Conservation (phyloP, 1,140 invertebrate species). For the Tetragonula clypearis region DNA sequence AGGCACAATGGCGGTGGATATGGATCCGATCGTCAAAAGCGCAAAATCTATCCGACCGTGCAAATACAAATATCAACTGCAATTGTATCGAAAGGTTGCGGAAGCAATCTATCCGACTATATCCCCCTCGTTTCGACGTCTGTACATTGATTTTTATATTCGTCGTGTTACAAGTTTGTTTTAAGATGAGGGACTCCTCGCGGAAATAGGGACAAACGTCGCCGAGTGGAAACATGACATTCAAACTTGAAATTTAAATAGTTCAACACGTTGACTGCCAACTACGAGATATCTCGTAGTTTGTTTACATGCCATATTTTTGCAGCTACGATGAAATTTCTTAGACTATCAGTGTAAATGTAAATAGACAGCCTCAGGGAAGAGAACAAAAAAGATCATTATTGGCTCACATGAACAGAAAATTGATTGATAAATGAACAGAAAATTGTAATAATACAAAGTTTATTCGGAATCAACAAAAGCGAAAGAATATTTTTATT, state of each 20-base stretch:
- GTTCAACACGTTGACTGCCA: neutral
- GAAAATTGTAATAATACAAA: too few relatives aligned
- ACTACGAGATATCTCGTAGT: too few relatives aligned
- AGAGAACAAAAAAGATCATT: too few relatives aligned
- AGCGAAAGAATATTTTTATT: too few relatives aligned
- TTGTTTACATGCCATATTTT: too few relatives aligned
- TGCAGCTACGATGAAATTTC: too few relatives aligned
- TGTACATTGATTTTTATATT: neutral
- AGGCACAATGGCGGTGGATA: neutral
- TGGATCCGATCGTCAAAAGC: neutral
- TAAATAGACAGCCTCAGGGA: too few relatives aligned
- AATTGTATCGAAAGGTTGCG: conserved; percentile 6
- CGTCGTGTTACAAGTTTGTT: too few relatives aligned
- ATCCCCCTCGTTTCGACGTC: neutral
- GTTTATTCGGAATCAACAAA: too few relatives aligned
- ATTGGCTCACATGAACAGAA: too few relatives aligned
- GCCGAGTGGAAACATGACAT: neutral
- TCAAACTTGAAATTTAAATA: neutral
- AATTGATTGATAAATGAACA: too few relatives aligned
- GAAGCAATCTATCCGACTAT: conserved; percentile 7
- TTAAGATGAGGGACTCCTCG: neutral
- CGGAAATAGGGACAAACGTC: neutral
- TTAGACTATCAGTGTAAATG: too few relatives aligned
- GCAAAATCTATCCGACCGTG: neutral
- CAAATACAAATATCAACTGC: conserved; percentile 17